Conservation (phyloP, 2,888 invertebrate species). For the Escarpia spicata region DNA sequence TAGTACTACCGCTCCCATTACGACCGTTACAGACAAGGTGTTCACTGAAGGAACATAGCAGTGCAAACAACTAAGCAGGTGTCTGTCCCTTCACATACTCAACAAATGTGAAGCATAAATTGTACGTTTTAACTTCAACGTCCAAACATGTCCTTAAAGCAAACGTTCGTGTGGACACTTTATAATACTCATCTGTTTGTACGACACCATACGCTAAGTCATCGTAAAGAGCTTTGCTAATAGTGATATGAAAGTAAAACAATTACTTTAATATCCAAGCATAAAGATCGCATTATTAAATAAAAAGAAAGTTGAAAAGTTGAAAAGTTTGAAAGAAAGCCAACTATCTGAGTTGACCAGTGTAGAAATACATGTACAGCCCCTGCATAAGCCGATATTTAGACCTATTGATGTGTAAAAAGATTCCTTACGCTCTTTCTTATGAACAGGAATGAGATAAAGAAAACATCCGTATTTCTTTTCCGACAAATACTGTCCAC, state of each 20-base stretch:
- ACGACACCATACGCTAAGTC: background rate
- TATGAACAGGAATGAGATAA: background rate
- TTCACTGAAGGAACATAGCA: no score
- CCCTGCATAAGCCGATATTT: background rate
- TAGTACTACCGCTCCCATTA: no score
- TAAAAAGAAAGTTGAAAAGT: no score
- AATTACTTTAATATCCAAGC: no score
- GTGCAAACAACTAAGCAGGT: no score
- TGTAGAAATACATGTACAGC: no score
- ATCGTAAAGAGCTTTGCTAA: background rate
- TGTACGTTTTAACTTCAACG: background rate
- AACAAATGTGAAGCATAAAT: background rate
- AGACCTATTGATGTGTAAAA: background rate
- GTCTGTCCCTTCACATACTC: no score
- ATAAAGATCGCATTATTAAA: no score
- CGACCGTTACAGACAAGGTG: no score
- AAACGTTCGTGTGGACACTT: background rate
- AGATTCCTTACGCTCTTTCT: background rate
- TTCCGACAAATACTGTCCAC: background rate
- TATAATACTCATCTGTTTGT: background rate
- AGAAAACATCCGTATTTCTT: conserved; percentile 13
- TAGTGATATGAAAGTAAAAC: no score
- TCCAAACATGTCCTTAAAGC: background rate
- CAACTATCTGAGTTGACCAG: no score
- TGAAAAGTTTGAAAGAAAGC: no score